Evolutionary conservation across 1,140 invertebrate genomes (phyloP).

Genomic region (Platorchestia sp.): DNA sequence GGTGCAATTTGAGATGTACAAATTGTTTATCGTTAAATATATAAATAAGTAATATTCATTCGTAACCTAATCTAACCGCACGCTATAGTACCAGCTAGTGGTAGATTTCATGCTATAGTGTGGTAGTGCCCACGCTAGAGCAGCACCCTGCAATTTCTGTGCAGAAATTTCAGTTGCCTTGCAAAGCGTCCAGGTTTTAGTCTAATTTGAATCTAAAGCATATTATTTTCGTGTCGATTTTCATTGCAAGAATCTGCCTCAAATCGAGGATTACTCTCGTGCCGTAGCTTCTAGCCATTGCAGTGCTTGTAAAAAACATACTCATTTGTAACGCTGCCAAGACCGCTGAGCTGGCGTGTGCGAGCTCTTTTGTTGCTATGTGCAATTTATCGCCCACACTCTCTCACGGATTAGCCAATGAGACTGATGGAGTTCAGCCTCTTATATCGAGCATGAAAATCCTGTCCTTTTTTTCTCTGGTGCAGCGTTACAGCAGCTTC

Average conservation of each 20-base stretch:
- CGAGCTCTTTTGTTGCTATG: constrained; percentile 29
- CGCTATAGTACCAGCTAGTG: too few relatives aligned
- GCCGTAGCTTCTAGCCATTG: background rate
- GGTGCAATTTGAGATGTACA: too few relatives aligned
- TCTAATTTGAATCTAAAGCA: too few relatives aligned
- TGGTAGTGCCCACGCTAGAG: too few relatives aligned
- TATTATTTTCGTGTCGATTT: background rate
- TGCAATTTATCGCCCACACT: constrained; percentile 15
- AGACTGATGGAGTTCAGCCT: constrained; percentile 47
- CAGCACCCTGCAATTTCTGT: too few relatives aligned
- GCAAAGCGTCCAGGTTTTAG: too few relatives aligned
- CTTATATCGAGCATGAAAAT: background rate
- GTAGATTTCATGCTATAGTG: too few relatives aligned
- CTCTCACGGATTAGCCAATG: constrained; percentile 50
- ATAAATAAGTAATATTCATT: too few relatives aligned
- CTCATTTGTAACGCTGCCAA: constrained; percentile 44
- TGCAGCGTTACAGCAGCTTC: background rate
- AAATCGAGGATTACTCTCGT: background rate
- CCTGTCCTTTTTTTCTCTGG: background rate
- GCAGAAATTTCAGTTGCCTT: too few relatives aligned
- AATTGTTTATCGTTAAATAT: too few relatives aligned
- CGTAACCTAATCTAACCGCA: too few relatives aligned
- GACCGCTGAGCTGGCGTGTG: constrained; percentile 17
- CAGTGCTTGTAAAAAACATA: constrained; percentile 3
- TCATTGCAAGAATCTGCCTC: background rate